Base-by-base conservation (phyloP, 1,140 invertebrate genomes). In the Mesaphorura yosii region DNA sequence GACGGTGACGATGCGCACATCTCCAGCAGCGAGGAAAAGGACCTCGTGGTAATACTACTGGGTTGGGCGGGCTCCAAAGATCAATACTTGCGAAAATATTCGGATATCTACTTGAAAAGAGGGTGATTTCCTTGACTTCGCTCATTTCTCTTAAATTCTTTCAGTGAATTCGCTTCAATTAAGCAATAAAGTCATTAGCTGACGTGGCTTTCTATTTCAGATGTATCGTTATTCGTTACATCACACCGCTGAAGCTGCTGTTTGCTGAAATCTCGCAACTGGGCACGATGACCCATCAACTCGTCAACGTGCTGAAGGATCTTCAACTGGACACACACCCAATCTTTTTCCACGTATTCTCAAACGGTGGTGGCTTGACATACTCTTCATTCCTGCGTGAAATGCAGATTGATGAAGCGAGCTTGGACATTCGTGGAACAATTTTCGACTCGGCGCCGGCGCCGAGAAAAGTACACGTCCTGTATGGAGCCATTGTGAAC, bases 51-150 rank as follows among this genome's bases (percentile, higher is more conserved):
- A n/a, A 70, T 86, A 58, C 64, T 86, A 1, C 70, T 87, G 46
- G 84, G 84, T 29, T 87, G 84, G 84, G 80, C 82, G 28, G 84
- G 83, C 27, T 84, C 83, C 66, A 73, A 81, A 63, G 82, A 86
- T 65, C 76, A 78, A 63, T 79, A 86, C 68, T 66, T 86, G 26
- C 75, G 79, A 53, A 86, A 86, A 63, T 87, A 87, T 68, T 82
- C 82, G 6, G 75, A 80, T 50, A 81, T 85, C 47, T 87, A 87
- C 65, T 79, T 42, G 3, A 76, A 82, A 39, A 73, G 75, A 63
- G 81, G 82, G 82, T 84, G 69, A 69, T 71, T n/a, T n/a, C n/a
- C n/a, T n/a, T n/a, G n/a, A n/a, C n/a, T n/a, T n/a, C n/a, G n/a
- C n/a, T n/a, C n/a, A n/a, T n/a, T n/a, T n/a, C n/a, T n/a, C n/a